A percentile compares a stretch with the other conserved stretches of the same genome.
These are phyloP conservation scores for Zelostemma sp. DNA, from an alignment of 1,140 invertebrate genomes.

Conservation along the genomic window DNA sequence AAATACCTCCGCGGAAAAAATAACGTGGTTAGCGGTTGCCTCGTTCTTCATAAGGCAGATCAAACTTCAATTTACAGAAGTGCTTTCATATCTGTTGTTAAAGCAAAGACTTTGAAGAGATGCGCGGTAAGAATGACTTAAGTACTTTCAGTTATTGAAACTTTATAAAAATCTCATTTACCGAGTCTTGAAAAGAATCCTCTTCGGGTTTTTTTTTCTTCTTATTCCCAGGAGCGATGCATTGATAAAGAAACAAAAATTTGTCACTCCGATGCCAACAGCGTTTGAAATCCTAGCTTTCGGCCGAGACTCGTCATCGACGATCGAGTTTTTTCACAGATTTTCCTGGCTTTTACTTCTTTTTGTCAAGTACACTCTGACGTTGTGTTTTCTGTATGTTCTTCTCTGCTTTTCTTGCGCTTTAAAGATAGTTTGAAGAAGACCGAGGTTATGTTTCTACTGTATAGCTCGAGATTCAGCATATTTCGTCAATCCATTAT, in stretches of 20 bases:
- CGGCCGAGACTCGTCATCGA: not conserved
- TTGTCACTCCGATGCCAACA: too few relatives aligned
- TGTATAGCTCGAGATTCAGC: conserved; percentile 39
- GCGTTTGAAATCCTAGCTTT: too few relatives aligned
- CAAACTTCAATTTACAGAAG: conserved; percentile 42
- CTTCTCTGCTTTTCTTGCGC: conserved; percentile 23
- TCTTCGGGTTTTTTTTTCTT: too few relatives aligned
- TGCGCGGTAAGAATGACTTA: too few relatives aligned
- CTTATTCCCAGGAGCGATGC: too few relatives aligned
- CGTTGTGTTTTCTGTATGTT: conserved; percentile 23
- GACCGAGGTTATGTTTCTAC: conserved; percentile 32
- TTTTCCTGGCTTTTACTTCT: conserved; percentile 9
- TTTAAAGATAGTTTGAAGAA: conserved; percentile 28
- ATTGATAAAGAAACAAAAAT: too few relatives aligned
- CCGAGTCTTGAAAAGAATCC: too few relatives aligned
- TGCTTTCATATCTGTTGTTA: conserved; percentile 14
- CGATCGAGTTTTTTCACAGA: not conserved
- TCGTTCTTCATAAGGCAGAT: conserved; percentile 30
- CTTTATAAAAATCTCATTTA: too few relatives aligned
- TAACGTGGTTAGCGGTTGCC: not conserved
- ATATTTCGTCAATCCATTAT: conserved; percentile 49
- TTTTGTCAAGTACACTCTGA: conserved; percentile 29
- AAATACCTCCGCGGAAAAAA: conserved; percentile 13
- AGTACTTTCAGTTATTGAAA: too few relatives aligned
- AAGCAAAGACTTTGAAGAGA: conserved; percentile 8